A percentile compares a stretch with the other conserved stretches of the same genome.
Evolutionary conservation across 64 coral and sea anemone genomes (phyloP).

Genomic region (Porites australiensis): DNA sequence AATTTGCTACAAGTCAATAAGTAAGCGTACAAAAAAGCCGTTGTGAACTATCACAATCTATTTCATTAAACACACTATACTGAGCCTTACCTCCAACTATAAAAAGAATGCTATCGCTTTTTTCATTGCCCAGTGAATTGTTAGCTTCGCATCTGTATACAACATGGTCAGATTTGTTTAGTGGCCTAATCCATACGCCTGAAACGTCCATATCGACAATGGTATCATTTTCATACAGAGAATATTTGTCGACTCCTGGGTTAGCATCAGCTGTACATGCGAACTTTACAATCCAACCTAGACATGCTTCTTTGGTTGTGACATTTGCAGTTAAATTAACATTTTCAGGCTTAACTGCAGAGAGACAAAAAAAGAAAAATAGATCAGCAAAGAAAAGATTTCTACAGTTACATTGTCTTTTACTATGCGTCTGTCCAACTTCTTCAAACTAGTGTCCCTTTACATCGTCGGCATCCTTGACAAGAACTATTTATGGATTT

Average conservation of each 20-base stretch:
- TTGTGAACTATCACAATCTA: too few species aligned
- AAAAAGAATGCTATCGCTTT: not conserved
- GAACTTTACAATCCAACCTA: not conserved
- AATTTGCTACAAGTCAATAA: too few species aligned
- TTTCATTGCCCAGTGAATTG: not conserved
- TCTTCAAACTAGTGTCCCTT: too few species aligned
- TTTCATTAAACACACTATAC: not conserved
- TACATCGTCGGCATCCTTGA: too few species aligned
- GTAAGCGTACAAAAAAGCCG: too few species aligned
- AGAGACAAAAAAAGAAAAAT: not conserved
- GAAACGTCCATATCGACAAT: not conserved
- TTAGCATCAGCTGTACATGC: not conserved
- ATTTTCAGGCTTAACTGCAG: not conserved
- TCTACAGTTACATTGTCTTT: too few species aligned
- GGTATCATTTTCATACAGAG: not conserved
- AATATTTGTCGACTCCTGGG: not conserved
- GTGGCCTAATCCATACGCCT: not conserved
- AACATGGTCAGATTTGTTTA: not conserved
- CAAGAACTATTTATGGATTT: too few species aligned
- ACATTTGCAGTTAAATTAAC: not conserved
- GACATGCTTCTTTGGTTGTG: not conserved
- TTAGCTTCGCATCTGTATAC: not conserved
- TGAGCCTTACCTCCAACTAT: not conserved
- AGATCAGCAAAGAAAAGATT: not conserved
- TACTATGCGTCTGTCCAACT: too few species aligned